These are phyloP conservation scores for Brachylomia viminalis DNA, from an alignment of 2,888 invertebrate species.

Conservation along the genomic window DNA sequence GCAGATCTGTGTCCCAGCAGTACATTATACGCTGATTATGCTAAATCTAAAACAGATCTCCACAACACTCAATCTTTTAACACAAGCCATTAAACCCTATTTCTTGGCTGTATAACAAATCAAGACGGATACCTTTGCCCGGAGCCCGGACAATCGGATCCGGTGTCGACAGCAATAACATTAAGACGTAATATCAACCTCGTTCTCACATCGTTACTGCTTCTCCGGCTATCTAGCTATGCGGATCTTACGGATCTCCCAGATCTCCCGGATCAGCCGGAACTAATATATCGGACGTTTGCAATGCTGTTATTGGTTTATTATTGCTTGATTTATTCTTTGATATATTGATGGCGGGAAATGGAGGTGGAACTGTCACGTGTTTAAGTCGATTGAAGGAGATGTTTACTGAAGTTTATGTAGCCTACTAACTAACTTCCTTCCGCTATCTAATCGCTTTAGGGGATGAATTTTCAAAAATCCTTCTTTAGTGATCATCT, in stretches of 20 bases:
- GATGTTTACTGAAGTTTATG: neutral
- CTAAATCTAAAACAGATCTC: neutral
- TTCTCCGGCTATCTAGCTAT: slow-evolving; percentile 34
- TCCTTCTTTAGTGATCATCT: no score
- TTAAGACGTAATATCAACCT: slow-evolving; percentile 50
- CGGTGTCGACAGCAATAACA: slow-evolving; percentile 55
- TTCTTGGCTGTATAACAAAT: slow-evolving; percentile 43
- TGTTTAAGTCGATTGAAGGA: neutral
- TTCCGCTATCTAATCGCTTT: no score
- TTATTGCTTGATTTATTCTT: slow-evolving; percentile 39
- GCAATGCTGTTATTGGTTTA: slow-evolving; percentile 37
- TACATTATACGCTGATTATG: no score
- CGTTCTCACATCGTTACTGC: slow-evolving; percentile 57
- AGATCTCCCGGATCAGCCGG: slow-evolving; percentile 31
- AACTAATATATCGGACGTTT: slow-evolving; percentile 46
- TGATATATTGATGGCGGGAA: neutral
- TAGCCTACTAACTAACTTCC: no score
- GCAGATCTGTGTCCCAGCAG: no score
- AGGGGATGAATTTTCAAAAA: no score
- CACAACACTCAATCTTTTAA: neutral
- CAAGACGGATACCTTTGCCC: slow-evolving; percentile 42
- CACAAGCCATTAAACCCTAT: neutral
- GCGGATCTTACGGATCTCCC: slow-evolving; percentile 11
- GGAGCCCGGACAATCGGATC: slow-evolving; percentile 38
- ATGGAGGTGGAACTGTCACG: neutral